Base-by-base conservation (phyloP, 2,113 vertebrate genomes). In the Sander vitreus region DNA sequence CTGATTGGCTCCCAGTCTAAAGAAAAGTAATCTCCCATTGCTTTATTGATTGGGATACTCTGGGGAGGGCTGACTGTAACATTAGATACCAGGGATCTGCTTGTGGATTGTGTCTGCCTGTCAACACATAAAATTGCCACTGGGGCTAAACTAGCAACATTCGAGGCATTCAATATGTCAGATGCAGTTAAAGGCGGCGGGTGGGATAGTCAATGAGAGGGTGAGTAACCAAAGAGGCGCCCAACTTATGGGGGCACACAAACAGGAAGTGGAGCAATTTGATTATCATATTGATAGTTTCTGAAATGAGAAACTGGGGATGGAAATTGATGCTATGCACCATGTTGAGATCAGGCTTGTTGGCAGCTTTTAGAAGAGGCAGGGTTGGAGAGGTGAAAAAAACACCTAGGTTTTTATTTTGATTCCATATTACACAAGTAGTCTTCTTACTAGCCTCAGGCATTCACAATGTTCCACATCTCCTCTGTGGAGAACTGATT, bases 121-220 rank as follows among this genome's bases (percentile, higher is more conserved):
- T 94, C 92, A 93, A 93, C 83, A 82, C 86, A 79, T 89, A 82
- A 93, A 91, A 94, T 92, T 91, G 74, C 83, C 89, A 83, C 85
- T 58, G 78, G 76, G 87, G 78, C 87, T 69, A 89, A 91, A 91
- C 86, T 16, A 80, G 63, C 48, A 83, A 87, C 69, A 85, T 76
- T 65, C 11, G 47, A 92, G 89, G 85, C 73, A 84, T 91, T 93
- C 88, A 86, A 85, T 87, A 89, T 86, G 90, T 93, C 90, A 91
- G 85, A 80, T 62, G 64, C 85, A 77, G 82, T 92, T 92, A 88
- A 82, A 91, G 71, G 74, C 73, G 19, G 73, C 8, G 39, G 84
- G 80, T 12, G 75, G 80, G 30, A 90, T 88, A 85, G 82, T 90
- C 80, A 90, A 73, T 79, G 62, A 83, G 67, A 81, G 71, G 81